Conservation (phyloP, 2,888 invertebrate species). For the Halictus quadricinctus region DNA sequence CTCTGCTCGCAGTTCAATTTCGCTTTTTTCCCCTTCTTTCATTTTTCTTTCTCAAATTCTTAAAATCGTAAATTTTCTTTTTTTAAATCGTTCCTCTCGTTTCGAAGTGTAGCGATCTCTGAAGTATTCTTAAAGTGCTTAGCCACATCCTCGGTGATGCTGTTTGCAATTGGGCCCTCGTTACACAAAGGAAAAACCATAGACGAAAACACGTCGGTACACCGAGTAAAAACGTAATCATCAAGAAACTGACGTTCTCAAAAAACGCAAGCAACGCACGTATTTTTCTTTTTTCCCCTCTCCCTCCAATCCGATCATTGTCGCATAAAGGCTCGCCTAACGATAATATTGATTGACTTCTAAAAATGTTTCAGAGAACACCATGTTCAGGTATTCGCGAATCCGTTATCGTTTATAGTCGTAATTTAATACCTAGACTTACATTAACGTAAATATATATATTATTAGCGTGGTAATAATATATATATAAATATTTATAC, state of each 20-base stretch:
- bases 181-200: conserved; percentile 37
- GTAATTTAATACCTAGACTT: conserved; percentile 73
- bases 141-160: conserved; percentile 24
- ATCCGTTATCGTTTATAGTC: conserved; percentile 53
- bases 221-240: conserved; percentile 8
- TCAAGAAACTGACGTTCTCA: neutral
- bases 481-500: conserved; percentile 75
- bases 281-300: neutral
- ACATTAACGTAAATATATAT: conserved; percentile 76
- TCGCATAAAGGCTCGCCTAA: conserved; percentile 22
- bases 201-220: conserved; percentile 22
- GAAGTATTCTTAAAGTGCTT: conserved; percentile 68
- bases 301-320: neutral
- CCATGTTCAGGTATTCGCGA: conserved; percentile 70
- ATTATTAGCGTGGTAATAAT: conserved; percentile 60
- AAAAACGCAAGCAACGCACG: conserved; percentile 17
- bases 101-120: conserved; percentile 71
- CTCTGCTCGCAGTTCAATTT: neutral
- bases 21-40: neutral
- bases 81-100: conserved; percentile 40
- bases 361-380: conserved; percentile 77
- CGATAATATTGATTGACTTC: conserved; percentile 35
- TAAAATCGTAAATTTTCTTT: conserved; percentile 26
- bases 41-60: neutral
- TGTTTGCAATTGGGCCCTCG: conserved; percentile 57